phyloP scores from a whole-genome alignment of 2,113 vertebrate species.

The Trogon surrucura region DNA sequence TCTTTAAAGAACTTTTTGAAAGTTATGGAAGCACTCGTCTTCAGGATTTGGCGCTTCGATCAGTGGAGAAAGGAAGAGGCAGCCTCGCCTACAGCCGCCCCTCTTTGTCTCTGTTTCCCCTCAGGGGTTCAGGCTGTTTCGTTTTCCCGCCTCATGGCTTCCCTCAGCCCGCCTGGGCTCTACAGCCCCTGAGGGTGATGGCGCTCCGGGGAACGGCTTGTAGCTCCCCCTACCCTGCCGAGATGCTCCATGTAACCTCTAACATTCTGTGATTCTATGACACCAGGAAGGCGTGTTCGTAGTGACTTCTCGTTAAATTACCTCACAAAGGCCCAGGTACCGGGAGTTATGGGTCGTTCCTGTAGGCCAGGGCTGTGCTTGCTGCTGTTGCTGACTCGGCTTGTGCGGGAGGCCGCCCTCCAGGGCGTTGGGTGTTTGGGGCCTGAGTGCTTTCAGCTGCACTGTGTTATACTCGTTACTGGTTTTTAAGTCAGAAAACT shows the following conservation, averaged over 20 bases:
- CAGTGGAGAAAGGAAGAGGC: rapidly evolving
- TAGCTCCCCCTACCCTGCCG: rapidly evolving
- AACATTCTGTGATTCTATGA: too few relatives aligned
- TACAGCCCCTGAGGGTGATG: rapidly evolving
- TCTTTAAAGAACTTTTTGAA: rapidly evolving
- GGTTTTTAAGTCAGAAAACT: neutral
- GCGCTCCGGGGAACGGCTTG: rapidly evolving
- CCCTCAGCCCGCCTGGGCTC: rapidly evolving
- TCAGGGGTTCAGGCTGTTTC: too few relatives aligned
- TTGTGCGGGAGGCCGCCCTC: rapidly evolving
- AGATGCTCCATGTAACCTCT: neutral
- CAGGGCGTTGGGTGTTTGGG: rapidly evolving
- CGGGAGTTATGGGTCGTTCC: rapidly evolving
- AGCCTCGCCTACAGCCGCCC: rapidly evolving
- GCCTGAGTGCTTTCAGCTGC: neutral
- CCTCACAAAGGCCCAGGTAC: neutral
- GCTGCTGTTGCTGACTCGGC: rapidly evolving
- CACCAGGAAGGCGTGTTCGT: too few relatives aligned
- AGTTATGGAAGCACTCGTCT: rapidly evolving
- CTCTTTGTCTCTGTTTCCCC: too few relatives aligned
- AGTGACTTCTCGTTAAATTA: neutral
- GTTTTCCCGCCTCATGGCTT: too few relatives aligned
- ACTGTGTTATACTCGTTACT: rapidly evolving
- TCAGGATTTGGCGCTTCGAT: neutral
- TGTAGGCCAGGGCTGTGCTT: rapidly evolving